Evolutionary conservation across 2,113 vertebrate genomes (phyloP).

Genomic region (Euleptes europaea): DNA sequence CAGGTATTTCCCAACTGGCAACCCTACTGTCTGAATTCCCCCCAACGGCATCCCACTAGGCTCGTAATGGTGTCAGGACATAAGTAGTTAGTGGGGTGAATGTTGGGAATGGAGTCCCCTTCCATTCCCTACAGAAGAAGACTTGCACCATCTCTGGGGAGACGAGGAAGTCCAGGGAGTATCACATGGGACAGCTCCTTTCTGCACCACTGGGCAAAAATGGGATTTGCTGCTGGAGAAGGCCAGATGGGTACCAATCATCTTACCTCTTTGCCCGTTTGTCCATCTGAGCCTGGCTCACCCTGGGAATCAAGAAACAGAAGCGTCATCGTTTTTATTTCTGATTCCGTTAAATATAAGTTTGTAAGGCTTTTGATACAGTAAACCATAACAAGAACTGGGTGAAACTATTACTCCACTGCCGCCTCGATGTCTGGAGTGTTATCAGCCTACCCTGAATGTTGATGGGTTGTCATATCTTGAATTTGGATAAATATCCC

Average conservation of each 20-base stretch:
- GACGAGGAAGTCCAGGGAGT: background rate
- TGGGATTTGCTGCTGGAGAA: background rate
- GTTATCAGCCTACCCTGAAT: too few relatives aligned
- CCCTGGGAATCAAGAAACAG: constrained; percentile 75
- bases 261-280: constrained; percentile 87
- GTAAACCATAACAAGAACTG: too few relatives aligned
- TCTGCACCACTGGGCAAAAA: background rate
- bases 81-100: too few relatives aligned
- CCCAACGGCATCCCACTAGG: too few relatives aligned
- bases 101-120: background rate
- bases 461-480: too few relatives aligned
- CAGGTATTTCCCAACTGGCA: too few relatives aligned
- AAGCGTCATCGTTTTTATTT: background rate
- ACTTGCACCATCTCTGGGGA: background rate
- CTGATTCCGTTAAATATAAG: background rate
- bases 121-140: background rate
- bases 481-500: too few relatives aligned
- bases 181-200: background rate
- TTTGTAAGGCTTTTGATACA: too few relatives aligned
- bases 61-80: too few relatives aligned
- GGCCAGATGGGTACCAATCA: background rate
- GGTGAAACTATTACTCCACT: too few relatives aligned
- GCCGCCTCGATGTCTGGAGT: too few relatives aligned
- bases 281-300: constrained; percentile 86
- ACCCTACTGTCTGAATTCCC: too few relatives aligned